A percentile compares a stretch with the other conserved stretches of the same genome.
Evolutionary conservation across 2,797 vertebrate species (phyloP).

Genomic region (Gephyroberyx darwinii): DNA sequence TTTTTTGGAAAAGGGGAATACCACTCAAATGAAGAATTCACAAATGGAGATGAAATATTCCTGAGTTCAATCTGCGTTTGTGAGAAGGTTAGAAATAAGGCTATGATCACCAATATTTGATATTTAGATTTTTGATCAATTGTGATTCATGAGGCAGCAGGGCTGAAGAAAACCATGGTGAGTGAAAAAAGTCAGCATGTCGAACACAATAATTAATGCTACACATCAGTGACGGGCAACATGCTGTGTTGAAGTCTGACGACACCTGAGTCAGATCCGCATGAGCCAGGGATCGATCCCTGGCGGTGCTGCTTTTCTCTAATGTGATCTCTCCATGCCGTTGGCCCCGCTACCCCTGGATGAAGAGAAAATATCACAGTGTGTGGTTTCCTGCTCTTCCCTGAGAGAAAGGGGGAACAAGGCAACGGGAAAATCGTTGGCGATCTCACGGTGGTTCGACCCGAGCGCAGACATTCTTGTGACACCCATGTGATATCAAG

Average conservation of each 20-base stretch:
- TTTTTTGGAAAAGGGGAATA: too few relatives aligned
- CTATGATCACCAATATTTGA: too few relatives aligned
- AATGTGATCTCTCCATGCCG: conserved; percentile 28
- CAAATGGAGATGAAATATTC: neutral
- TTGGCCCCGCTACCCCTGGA: conserved; percentile 8
- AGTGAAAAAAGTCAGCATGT: conserved; percentile 60
- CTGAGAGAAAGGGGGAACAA: neutral
- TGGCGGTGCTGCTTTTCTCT: conserved; percentile 42
- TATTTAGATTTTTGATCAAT: too few relatives aligned
- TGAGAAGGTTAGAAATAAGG: too few relatives aligned
- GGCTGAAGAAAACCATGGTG: conserved; percentile 32
- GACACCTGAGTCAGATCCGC: conserved; percentile 61
- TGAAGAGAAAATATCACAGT: conserved; percentile 13
- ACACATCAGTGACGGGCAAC: conserved; percentile 52
- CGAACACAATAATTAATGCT: conserved; percentile 66
- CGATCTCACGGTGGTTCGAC: neutral
- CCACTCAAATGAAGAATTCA: neutral
- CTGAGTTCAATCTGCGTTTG: neutral
- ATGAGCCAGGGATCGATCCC: conserved; percentile 57
- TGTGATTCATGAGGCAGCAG: too few relatives aligned
- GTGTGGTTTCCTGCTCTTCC: neutral
- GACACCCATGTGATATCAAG: neutral
- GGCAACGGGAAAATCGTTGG: neutral
- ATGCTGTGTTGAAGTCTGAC: conserved; percentile 62
- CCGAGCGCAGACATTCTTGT: neutral